These are phyloP conservation scores for Chironomus riparius DNA, from an alignment of 2,888 invertebrate species.

Conservation along the genomic window DNA sequence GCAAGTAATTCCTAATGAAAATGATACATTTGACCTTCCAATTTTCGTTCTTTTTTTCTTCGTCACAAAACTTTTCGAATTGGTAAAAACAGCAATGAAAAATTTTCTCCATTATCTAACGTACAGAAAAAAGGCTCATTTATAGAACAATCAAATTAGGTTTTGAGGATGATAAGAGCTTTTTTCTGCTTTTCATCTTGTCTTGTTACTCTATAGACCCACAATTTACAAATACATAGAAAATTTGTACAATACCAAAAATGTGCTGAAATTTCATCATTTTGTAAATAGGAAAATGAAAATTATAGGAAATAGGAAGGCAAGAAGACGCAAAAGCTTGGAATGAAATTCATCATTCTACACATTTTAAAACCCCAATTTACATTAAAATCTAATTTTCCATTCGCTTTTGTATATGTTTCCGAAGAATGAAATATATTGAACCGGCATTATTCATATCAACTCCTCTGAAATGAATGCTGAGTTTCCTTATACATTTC, in stretches of 20 bases:
- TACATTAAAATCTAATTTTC: slow-evolving; percentile 25
- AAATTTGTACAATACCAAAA: background rate
- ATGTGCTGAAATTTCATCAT: background rate
- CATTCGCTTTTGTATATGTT: background rate
- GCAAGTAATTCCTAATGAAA: too few relatives aligned
- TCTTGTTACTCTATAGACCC: background rate
- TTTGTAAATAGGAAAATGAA: background rate
- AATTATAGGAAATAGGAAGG: background rate
- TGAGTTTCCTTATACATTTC: background rate
- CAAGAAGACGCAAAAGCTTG: background rate
- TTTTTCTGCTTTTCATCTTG: background rate
- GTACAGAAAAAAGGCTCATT: too few relatives aligned
- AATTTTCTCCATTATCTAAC: too few relatives aligned
- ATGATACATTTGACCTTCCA: too few relatives aligned
- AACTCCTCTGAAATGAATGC: background rate
- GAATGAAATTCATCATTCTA: slow-evolving; percentile 11
- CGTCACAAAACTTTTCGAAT: too few relatives aligned
- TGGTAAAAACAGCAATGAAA: too few relatives aligned
- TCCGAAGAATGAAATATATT: background rate
- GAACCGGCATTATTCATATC: slow-evolving; percentile 16
- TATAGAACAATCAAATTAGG: background rate
- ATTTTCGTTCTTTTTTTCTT: too few relatives aligned
- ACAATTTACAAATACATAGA: background rate
- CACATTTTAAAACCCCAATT: slow-evolving; percentile 5
- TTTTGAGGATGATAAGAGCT: background rate